Evolutionary conservation across 2,113 vertebrate species (phyloP).

Genomic region (Ophiodon elongatus): DNA sequence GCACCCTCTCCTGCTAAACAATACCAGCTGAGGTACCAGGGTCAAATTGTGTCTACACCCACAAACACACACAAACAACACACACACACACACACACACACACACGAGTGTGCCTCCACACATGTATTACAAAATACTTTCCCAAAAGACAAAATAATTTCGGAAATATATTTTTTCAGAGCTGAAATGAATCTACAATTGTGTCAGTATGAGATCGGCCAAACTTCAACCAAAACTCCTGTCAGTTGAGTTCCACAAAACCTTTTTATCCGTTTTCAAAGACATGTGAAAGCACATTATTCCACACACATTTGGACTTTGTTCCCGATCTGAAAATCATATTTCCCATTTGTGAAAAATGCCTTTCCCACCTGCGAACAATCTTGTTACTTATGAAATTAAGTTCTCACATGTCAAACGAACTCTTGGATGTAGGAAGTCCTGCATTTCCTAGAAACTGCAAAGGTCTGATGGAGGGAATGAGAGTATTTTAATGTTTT

Average conservation of each 20-base stretch:
- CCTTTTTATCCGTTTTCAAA: no score
- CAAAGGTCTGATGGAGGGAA: neutral
- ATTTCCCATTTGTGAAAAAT: neutral
- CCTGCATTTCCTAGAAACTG: neutral
- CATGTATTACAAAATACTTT: neutral
- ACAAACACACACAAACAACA: constrained; percentile 21
- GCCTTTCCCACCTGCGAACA: constrained; percentile 4
- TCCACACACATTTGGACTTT: neutral
- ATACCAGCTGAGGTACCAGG: constrained; percentile 55
- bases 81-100: constrained; percentile 4
- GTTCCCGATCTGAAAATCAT: no score
- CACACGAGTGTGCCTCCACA: neutral
- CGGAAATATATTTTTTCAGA: no score
- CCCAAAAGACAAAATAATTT: neutral
- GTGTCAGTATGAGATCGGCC: no score
- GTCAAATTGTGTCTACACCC: constrained; percentile 1
- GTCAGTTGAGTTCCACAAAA: no score
- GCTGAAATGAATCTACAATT: no score
- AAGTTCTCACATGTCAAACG: constrained; percentile 9
- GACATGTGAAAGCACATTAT: neutral
- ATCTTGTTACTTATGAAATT: neutral
- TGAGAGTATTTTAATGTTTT: neutral
- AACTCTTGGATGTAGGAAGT: neutral
- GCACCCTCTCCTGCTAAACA: constrained; percentile 62
- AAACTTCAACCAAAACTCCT: no score